Conservation (phyloP, 2,113 vertebrate genomes). For the Merops nubicus region DNA sequence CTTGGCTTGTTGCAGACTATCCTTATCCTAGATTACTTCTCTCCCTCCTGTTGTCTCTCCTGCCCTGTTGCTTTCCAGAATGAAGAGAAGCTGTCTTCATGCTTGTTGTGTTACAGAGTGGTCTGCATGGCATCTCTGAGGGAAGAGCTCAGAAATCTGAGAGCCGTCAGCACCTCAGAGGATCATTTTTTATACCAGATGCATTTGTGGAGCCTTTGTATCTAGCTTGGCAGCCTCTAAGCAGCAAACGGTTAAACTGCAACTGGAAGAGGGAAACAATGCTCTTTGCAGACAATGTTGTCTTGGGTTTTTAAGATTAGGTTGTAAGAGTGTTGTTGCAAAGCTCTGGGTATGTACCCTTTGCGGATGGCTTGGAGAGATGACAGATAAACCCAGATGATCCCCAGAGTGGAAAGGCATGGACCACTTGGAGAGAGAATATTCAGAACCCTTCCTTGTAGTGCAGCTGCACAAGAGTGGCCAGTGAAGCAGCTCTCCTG, state of each 20-base stretch:
- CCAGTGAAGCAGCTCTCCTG: neutral
- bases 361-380: neutral
- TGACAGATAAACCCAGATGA: neutral
- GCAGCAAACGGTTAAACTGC: neutral
- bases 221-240: neutral
- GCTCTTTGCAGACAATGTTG: neutral
- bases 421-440: neutral
- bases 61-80: neutral
- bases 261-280: neutral
- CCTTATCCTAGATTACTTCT: neutral
- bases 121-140: neutral
- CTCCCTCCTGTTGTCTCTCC: neutral
- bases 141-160: neutral
- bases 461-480: neutral
- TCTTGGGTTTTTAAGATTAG: neutral
- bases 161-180: neutral
- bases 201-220: neutral
- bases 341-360: neutral
- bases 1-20: slow-evolving; percentile 3
- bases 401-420: neutral
- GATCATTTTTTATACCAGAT: neutral
- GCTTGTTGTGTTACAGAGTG: neutral
- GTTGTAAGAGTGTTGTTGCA: neutral
- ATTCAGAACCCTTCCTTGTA: neutral
- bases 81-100: neutral